Evolutionary conservation across 2,888 invertebrate species (phyloP).

Genomic region (Protodeltote pygarga): DNA sequence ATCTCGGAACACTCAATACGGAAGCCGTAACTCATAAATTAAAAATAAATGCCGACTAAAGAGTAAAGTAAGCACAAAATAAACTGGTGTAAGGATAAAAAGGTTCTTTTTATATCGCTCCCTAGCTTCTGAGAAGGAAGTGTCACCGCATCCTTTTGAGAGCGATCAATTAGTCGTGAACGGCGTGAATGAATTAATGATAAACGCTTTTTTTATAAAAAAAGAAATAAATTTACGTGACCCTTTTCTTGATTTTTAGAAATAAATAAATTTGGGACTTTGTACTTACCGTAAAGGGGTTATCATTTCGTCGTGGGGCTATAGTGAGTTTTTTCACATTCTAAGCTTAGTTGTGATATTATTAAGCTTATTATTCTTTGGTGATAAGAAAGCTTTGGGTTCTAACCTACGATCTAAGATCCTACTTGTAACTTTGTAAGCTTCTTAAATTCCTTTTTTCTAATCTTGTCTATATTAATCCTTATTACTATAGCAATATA

Average conservation of each 20-base stretch:
- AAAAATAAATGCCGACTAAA: slow-evolving; percentile 48
- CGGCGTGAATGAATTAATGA: slow-evolving; percentile 42
- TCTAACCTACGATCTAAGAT: too few relatives aligned
- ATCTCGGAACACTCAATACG: slow-evolving; percentile 18
- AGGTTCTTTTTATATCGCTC: slow-evolving; percentile 55
- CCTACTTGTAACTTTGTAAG: too few relatives aligned
- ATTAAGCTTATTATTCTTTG: too few relatives aligned
- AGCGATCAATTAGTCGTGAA: slow-evolving; percentile 45
- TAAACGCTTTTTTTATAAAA: slow-evolving; percentile 20
- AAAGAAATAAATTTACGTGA: slow-evolving; percentile 19
- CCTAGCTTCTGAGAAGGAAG: slow-evolving; percentile 66
- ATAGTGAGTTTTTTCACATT: too few relatives aligned
- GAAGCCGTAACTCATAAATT: slow-evolving; percentile 41
- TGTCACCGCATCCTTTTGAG: slow-evolving; percentile 50
- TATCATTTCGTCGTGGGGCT: too few relatives aligned
- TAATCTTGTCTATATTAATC: too few relatives aligned
- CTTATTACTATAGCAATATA: too few relatives aligned
- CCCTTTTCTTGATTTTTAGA: slow-evolving; percentile 12
- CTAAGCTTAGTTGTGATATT: too few relatives aligned
- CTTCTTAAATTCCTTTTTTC: too few relatives aligned
- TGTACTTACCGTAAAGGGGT: too few relatives aligned
- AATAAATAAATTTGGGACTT: too few relatives aligned
- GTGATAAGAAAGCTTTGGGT: too few relatives aligned
- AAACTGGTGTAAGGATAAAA: slow-evolving; percentile 37
- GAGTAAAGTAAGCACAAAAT: slow-evolving; percentile 41